Conservation (phyloP, 2,888 invertebrate species). For the Ennomos fuscantarius region DNA sequence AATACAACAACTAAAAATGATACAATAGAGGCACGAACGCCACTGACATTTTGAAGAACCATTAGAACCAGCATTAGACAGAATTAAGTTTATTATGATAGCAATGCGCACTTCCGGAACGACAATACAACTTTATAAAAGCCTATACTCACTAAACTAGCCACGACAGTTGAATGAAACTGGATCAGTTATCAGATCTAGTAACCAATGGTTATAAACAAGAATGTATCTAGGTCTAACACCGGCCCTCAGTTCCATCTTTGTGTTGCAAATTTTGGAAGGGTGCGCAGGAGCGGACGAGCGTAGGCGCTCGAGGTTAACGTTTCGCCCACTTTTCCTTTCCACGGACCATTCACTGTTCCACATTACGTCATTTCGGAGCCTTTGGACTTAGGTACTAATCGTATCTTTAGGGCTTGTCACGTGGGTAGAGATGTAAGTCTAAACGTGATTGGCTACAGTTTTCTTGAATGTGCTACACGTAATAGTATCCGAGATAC, state of each 20-base stretch:
- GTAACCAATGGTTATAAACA: slow-evolving; percentile 9
- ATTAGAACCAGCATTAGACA: too few species aligned
- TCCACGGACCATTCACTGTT: slow-evolving; percentile 62
- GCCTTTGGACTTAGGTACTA: slow-evolving; percentile 43
- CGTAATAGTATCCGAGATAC: too few species aligned
- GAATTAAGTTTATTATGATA: too few species aligned
- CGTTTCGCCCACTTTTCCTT: slow-evolving; percentile 81
- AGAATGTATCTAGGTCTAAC: slow-evolving; percentile 21
- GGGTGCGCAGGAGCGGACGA: slow-evolving; percentile 51
- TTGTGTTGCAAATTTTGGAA: slow-evolving; percentile 48
- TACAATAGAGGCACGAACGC: too few species aligned
- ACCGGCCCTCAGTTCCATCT: slow-evolving; percentile 31
- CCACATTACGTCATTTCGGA: slow-evolving; percentile 75
- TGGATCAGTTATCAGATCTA: slow-evolving; percentile 16
- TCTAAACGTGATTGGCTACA: not conserved
- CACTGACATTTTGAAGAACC: too few species aligned
- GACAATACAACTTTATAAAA: too few species aligned
- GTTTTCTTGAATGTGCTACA: slow-evolving; percentile 18
- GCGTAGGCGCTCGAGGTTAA: slow-evolving; percentile 78
- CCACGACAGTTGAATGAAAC: slow-evolving; percentile 22
- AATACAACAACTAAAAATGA: too few species aligned
- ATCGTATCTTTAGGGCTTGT: slow-evolving; percentile 43
- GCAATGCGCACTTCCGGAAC: too few species aligned
- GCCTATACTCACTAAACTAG: not conserved
- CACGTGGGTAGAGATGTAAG: slow-evolving; percentile 20